These are phyloP conservation scores for Ciona savignyi DNA, from an alignment of 23 tunicate species.

Conservation along the genomic window DNA sequence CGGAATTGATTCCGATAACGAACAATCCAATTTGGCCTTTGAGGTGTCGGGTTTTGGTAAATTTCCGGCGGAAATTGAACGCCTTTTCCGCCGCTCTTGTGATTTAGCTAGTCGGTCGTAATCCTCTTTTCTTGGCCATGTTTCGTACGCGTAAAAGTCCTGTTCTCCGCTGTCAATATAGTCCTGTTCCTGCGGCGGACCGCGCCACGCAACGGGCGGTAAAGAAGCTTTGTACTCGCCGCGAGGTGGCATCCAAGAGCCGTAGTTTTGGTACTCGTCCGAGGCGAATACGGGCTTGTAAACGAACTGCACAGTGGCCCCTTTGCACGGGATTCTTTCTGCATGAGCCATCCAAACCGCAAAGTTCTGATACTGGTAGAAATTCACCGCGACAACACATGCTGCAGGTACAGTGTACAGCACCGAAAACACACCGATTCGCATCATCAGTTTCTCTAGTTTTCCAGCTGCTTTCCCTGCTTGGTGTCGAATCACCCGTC, in stretches of 20 bases:
- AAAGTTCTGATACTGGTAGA: slow-evolving; percentile 53
- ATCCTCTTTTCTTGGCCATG: background rate
- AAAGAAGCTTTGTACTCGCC: background rate
- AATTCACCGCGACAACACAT: slow-evolving; percentile 52
- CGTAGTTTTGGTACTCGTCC: background rate
- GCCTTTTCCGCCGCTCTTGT: background rate
- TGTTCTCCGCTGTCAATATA: background rate
- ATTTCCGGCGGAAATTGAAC: background rate
- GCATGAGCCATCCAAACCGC: slow-evolving; percentile 21
- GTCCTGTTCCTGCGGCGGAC: background rate
- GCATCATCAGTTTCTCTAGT: slow-evolving; percentile 58
- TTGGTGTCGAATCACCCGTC: slow-evolving; percentile 47
- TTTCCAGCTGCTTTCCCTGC: slow-evolving; percentile 27
- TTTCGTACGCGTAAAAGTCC: background rate
- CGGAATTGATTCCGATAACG: slow-evolving; percentile 38
- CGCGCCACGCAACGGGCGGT: slow-evolving; percentile 3
- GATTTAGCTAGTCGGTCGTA: background rate
- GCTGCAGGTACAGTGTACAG: slow-evolving; percentile 62
- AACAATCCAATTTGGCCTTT: slow-evolving; percentile 15
- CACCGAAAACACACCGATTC: slow-evolving; percentile 64
- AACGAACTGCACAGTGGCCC: background rate
- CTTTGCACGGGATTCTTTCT: background rate
- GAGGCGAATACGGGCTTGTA: background rate
- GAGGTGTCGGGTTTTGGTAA: background rate
- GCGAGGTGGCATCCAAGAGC: slow-evolving; percentile 12